Percentiles rank a stretch among this genome's conserved stretches.
These are phyloP conservation scores for Podarcis muralis DNA, from an alignment of 2,113 vertebrate species.

Conservation along the genomic window DNA sequence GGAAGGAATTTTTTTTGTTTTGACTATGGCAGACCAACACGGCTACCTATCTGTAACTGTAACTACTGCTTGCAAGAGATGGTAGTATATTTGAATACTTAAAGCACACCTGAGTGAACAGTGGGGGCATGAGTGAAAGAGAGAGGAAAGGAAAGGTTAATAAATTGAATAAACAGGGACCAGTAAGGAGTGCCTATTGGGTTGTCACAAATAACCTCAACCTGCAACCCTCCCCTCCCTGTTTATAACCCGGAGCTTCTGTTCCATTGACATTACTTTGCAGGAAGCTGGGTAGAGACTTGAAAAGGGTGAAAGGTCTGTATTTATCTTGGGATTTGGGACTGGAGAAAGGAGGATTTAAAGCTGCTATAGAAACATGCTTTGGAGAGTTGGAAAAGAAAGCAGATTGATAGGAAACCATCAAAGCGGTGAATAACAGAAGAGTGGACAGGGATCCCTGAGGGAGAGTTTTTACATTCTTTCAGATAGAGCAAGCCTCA, in stretches of 20 bases:
- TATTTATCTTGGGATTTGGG: slow-evolving; percentile 19
- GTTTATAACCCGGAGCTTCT: background rate
- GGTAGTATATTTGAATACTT: background rate
- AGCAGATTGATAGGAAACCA: slow-evolving; percentile 60
- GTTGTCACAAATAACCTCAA: slow-evolving; percentile 7
- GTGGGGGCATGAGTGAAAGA: background rate
- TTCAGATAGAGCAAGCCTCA: slow-evolving; percentile 58
- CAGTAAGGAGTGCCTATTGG: background rate
- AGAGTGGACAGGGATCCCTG: slow-evolving; percentile 62
- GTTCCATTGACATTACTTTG: slow-evolving; percentile 13
- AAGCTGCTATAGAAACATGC: slow-evolving; percentile 38
- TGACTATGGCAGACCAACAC: no score
- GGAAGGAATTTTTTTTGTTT: no score
- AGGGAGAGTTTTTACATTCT: slow-evolving; percentile 63
- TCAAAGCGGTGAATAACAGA: slow-evolving; percentile 62
- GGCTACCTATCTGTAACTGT: no score
- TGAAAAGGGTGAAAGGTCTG: slow-evolving; percentile 42
- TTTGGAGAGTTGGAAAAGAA: slow-evolving; percentile 36
- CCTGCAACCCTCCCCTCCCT: background rate
- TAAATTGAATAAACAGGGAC: background rate
- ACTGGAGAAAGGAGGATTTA: slow-evolving; percentile 26
- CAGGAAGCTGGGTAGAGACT: background rate
- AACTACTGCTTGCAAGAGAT: background rate
- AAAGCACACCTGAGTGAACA: background rate
- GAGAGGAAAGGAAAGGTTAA: background rate